Evolutionary conservation across 2,113 vertebrate species (phyloP).

Genomic region (Pedetes capensis): DNA sequence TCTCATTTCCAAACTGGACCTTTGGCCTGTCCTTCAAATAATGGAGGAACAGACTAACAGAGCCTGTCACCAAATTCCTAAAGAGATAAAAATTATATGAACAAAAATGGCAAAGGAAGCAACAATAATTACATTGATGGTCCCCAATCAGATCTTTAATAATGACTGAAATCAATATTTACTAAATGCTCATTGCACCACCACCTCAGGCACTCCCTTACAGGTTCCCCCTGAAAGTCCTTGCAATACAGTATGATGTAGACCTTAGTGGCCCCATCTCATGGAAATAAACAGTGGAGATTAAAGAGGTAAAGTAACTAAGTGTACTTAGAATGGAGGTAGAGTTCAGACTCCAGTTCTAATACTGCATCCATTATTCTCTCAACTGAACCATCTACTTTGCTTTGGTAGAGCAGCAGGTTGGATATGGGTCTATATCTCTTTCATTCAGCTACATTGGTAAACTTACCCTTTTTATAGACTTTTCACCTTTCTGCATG

Average conservation of each 20-base stretch:
- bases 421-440: not conserved
- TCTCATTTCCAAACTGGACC: constrained; percentile 84
- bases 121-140: not conserved
- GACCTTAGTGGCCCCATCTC: not conserved
- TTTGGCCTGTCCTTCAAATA: constrained; percentile 78
- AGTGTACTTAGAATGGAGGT: not conserved
- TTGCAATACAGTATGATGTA: not conserved
- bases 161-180: not conserved
- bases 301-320: not conserved
- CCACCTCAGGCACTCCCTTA: not conserved
- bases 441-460: not conserved
- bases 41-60: constrained; percentile 81
- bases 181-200: not conserved
- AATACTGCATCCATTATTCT: not conserved
- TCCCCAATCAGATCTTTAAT: not conserved
- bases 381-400: not conserved
- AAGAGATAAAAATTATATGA: constrained; percentile 77
- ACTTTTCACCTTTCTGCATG: not conserved
- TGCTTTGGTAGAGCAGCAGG: not conserved
- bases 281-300: not conserved
- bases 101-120: constrained; percentile 54
- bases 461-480: not conserved
- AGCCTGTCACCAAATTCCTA: constrained; percentile 84
- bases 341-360: not conserved
- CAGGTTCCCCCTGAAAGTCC: not conserved